Percentiles rank a stretch among this genome's conserved stretches.
Conservation (phyloP, 2,888 invertebrate species). For the Pachymerium ferrugineum region DNA sequence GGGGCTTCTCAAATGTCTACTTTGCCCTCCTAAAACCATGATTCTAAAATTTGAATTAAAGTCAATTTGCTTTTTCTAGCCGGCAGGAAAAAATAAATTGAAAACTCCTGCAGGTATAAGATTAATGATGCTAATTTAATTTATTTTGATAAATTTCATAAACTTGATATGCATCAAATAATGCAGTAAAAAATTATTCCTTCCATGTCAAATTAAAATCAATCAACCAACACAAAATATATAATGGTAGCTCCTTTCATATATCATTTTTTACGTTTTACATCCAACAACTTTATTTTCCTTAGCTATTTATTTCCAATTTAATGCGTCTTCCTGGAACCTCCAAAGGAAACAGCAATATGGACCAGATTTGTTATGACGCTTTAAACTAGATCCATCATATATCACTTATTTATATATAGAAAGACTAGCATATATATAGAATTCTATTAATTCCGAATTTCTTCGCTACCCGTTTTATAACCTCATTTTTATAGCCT, state of each 20-base stretch:
- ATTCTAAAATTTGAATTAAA: background rate
- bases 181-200: background rate
- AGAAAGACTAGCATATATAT: background rate
- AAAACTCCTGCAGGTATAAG: background rate
- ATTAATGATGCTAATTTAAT: conserved; percentile 12
- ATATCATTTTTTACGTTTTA: background rate
- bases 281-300: background rate
- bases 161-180: background rate
- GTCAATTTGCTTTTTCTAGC: too few species aligned
- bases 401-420: background rate
- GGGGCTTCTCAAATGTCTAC: background rate
- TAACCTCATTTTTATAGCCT: background rate
- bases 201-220: background rate
- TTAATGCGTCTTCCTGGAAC: background rate
- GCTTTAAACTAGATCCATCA: background rate
- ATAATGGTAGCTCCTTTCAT: background rate
- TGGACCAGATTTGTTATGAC: background rate
- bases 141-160: background rate
- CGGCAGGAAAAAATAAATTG: background rate
- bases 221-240: too few species aligned
- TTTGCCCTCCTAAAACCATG: too few species aligned
- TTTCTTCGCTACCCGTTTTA: background rate
- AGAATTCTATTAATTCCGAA: background rate
- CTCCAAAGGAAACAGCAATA: background rate
- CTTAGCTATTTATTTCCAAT: background rate